Base-by-base conservation (phyloP, 2,113 vertebrate genomes). In the Ciconia boyciana region DNA sequence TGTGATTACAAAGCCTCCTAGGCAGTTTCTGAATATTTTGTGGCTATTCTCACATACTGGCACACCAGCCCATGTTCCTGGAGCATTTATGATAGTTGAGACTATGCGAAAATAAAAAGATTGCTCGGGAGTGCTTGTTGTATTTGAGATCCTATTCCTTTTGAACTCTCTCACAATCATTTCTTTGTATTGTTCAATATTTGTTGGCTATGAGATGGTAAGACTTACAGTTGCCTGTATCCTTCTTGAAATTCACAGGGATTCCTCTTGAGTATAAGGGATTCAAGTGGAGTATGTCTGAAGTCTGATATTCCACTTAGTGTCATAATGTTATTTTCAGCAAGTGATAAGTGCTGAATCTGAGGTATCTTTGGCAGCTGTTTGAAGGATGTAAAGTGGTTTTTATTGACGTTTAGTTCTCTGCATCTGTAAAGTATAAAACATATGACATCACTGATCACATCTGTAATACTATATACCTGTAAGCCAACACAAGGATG, bases 331-430 rank as follows among this genome's bases (percentile, higher is more conserved):
- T 98, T 98, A 70, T 99, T 99, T 97, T 99, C 99, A 76, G 98
- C 99, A 10, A 99, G 97, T 84, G 98, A 99, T 61, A 99, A 98
- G 76, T 99, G 98, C 96, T 99, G 98, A 97, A 99, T 99, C 70
- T 97, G 98, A 48, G 99, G 99, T 86, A 99, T 95, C 96, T 98
- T 99, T 99, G 99, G 99, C 98, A 99, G 98, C 97, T 99, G 99
- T 96, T 97, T 98, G 96, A 99, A 98, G 97, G 98, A 99, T 93
- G 97, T 98, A 97, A 99, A 98, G 97, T 98, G 97, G 97, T 99
- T 99, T 97, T 96, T 98, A 96, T 98, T 99, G 97, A 99, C 97
- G 96, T 99, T 99, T 96, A 99, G 98, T 97, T 98, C 98, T 98
- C 98, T 98, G 98, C 99, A 99, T 96, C 99, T 99, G 98, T 51